Base-by-base conservation (phyloP, 1,140 invertebrate species). In the Hycleus phaleratus region DNA sequence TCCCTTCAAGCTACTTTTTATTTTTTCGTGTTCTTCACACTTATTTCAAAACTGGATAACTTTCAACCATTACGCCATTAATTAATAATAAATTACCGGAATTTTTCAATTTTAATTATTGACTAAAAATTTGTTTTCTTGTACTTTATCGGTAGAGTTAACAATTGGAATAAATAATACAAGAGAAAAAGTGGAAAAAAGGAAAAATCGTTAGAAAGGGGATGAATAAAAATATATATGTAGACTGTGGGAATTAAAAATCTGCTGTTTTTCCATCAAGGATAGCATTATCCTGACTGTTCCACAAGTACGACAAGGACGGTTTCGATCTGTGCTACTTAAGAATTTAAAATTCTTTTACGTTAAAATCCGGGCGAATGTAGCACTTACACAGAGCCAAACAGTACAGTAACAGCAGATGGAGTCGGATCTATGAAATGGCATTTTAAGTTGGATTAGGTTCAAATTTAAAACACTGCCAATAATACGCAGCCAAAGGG, bases 291-390 rank as follows among this genome's bases (percentile, higher is more conserved):
- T 11, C 24, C 11, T 10, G 38, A 38, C 7, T 18, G 49, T 43
- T 11, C 51, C 25, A 63, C 38, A 38, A 12, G 57, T 66, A 48
- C 55, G 60, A 58, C 65, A 63, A 42, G 49, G 61, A 60, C 51
- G 52, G 46, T 42, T 12, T 18, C 58, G 39, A 32, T 51, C 38
- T 40, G 47, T 47, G 67, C 72, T 71, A 73, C 72, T 74, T 74
- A 74, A 71, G 69, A 73, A 74, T 73, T 74, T 73, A 73, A 74
- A 74, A 74, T 73, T 74, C 71, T 71, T 72, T 71, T 68, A 67
- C 65, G 68, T 66, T 32, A 63, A 73, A 74, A 74, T 69, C 69
- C 69, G 61, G 50, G 59, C 56, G 64, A 68, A 64, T 72, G 67
- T 69, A 68, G 71, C 70, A 72, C 70, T 71, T 71, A 70, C 62